Conservation (phyloP, 2,888 invertebrate genomes). For the Callinectes sapidus region DNA sequence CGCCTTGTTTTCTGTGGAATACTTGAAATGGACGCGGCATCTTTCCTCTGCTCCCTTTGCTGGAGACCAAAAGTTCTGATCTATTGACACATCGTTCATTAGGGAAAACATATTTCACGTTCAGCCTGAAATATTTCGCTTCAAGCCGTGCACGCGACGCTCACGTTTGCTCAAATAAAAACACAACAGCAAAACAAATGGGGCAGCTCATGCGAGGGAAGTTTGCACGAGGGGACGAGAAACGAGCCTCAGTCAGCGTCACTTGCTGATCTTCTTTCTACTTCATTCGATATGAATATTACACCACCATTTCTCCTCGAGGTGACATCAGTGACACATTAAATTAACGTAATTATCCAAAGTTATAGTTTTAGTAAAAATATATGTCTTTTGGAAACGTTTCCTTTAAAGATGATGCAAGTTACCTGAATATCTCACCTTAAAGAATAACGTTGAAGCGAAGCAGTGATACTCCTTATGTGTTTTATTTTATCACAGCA, state of each 20-base stretch:
- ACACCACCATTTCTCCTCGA: neutral
- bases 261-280: constrained; percentile 2
- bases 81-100: constrained; percentile 36
- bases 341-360: no score
- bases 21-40: neutral
- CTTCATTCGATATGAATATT: neutral
- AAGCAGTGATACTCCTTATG: neutral
- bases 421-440: neutral
- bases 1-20: neutral
- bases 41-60: neutral
- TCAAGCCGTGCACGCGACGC: constrained; percentile 37
- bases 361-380: no score
- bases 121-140: constrained; percentile 32
- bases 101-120: constrained; percentile 34
- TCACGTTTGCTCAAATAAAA: constrained; percentile 37
- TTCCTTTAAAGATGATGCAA: neutral
- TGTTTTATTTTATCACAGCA: neutral
- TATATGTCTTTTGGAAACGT: no score
- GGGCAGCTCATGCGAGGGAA: constrained; percentile 17
- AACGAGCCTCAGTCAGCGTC: constrained; percentile 13
- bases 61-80: constrained; percentile 28
- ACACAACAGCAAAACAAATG: constrained; percentile 24
- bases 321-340: no score
- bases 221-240: constrained; percentile 11
- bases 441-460: neutral